Percentiles rank a stretch among this genome's conserved stretches.
These are phyloP conservation scores for Sialis fuliginosa DNA, from an alignment of 2,888 invertebrate species.

Conservation along the genomic window DNA sequence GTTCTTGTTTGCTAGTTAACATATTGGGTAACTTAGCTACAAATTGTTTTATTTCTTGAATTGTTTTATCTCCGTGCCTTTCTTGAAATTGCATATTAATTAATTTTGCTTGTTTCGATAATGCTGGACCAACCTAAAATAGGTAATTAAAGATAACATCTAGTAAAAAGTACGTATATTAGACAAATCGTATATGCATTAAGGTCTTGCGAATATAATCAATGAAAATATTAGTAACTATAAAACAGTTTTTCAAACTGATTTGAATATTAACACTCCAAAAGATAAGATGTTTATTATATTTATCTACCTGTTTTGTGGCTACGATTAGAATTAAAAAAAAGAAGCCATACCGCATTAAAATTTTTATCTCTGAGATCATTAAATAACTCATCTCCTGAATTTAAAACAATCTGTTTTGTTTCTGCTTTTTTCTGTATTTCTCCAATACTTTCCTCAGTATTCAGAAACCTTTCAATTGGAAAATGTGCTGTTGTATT, in stretches of 20 bases:
- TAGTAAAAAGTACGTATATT: too few species aligned
- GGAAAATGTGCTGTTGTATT: conserved; percentile 69
- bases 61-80: conserved; percentile 66
- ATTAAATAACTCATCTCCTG: conserved; percentile 71
- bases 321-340: conserved; percentile 13
- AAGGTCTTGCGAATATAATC: neutral
- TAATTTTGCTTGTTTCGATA: conserved; percentile 72
- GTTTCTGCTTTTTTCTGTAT: conserved; percentile 37
- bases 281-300: too few species aligned
- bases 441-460: conserved; percentile 42
- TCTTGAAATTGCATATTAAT: conserved; percentile 77
- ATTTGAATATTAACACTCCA: too few species aligned
- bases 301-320: too few species aligned
- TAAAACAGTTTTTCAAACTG: neutral
- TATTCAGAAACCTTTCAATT: conserved; percentile 60
- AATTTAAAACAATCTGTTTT: conserved; percentile 66
- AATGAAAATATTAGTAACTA: too few species aligned
- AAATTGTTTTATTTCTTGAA: conserved; percentile 90
- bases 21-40: conserved; percentile 79
- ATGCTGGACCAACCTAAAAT: conserved; percentile 44
- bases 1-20: conserved; percentile 68
- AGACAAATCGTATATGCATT: neutral
- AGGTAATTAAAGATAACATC: too few species aligned
- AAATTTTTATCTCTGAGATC: conserved; percentile 89
- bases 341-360: conserved; percentile 35